Conservation (phyloP, 1,140 invertebrate genomes). For the Saccostrea glomerata region DNA sequence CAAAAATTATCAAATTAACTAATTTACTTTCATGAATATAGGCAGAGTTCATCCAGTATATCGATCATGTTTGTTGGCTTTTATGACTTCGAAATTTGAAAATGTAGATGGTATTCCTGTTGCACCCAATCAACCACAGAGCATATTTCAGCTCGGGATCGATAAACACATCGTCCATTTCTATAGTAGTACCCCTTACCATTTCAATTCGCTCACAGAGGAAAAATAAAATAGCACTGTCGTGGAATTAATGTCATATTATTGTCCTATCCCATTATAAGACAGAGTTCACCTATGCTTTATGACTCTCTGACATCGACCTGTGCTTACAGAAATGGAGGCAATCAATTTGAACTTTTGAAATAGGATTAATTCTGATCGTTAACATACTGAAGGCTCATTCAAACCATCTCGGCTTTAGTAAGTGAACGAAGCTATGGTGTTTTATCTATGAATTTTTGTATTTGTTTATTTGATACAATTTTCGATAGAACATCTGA, state of each 20-base stretch:
- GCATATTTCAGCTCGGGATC: not conserved
- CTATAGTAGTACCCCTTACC: not conserved
- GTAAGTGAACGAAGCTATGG: not conserved
- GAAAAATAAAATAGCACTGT: not conserved
- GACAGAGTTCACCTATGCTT: not conserved
- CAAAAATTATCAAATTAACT: too few relatives aligned
- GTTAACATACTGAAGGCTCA: not conserved
- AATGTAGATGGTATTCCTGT: not conserved
- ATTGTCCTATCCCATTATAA: slow-evolving; percentile 8
- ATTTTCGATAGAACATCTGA: too few relatives aligned
- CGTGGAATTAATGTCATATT: not conserved
- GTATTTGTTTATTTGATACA: too few relatives aligned
- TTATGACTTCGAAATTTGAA: too few relatives aligned
- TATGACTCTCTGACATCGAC: not conserved
- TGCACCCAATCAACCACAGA: not conserved
- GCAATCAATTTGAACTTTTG: slow-evolving; percentile 1
- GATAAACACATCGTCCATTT: not conserved
- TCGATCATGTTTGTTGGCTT: too few relatives aligned
- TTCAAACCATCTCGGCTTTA: not conserved
- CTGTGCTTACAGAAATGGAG: not conserved
- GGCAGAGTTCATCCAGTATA: too few relatives aligned
- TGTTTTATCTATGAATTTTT: not conserved
- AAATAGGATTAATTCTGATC: slow-evolving; percentile 1
- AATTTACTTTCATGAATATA: too few relatives aligned
- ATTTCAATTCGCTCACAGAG: not conserved